Conservation (phyloP, 2,113 vertebrate genomes). For the Polypterus bichir region DNA sequence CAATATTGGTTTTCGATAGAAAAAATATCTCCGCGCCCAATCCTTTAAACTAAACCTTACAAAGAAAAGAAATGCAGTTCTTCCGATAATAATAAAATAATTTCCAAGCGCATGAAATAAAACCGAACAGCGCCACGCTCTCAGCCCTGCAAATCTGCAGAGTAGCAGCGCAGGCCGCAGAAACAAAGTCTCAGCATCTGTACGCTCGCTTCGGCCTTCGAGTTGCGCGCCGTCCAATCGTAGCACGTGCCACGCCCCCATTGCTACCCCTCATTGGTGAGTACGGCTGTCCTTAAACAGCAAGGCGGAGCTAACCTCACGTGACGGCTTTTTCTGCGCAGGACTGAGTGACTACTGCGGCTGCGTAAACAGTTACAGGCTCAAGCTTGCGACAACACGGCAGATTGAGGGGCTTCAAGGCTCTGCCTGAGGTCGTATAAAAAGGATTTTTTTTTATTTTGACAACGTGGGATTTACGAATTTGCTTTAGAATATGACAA, state of each 20-base stretch:
- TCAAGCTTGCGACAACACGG: neutral
- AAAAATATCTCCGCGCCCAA: neutral
- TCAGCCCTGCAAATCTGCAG: slow-evolving; percentile 12
- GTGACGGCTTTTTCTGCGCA: neutral
- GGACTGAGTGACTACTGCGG: no score
- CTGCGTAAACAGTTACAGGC: neutral
- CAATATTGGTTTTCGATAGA: neutral
- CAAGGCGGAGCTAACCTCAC: neutral
- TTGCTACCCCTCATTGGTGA: slow-evolving; percentile 9
- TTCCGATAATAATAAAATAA: neutral
- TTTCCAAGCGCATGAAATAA: neutral
- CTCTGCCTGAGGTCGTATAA: neutral
- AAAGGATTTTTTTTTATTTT: no score
- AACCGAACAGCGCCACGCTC: slow-evolving; percentile 11
- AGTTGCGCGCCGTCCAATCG: slow-evolving; percentile 13
- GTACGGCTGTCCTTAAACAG: neutral
- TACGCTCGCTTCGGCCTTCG: neutral
- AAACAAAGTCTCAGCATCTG: neutral
- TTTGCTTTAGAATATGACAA: no score
- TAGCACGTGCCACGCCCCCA: neutral
- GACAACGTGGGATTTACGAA: no score
- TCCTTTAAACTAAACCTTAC: neutral
- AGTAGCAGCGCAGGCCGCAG: neutral
- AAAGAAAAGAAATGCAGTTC: neutral
- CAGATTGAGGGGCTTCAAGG: neutral